Base-by-base conservation (phyloP, 1,140 invertebrate genomes). In the Nephotettix cincticeps region DNA sequence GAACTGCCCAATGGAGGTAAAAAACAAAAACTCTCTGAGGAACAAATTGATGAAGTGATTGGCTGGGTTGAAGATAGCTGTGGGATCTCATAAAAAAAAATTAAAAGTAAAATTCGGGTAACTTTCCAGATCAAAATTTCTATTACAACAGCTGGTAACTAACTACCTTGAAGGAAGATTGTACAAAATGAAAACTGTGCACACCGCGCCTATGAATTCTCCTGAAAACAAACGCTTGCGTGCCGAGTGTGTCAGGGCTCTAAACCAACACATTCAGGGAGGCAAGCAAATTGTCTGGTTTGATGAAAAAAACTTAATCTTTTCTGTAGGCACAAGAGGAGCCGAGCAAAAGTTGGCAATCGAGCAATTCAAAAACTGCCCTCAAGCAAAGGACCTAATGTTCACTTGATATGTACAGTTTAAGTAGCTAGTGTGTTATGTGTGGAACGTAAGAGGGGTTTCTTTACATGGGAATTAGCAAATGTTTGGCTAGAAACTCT, bases 311-410 rank as follows among this genome's bases (percentile, higher is more conserved):
- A 61, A 61, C 13, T 61, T 61, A 61, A 61, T 61, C 13, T 61
- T 3, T 61, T 61, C 29, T 61, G 58, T 61, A 61, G 58, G 58
- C 58, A 13, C 29, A 61, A 9, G 21, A 61, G 58, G 13, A 23
- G 21, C 11, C 58, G 29, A 9, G 58, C 58, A 21, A 61, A 30
- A 23, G 58, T 30, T 25, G 58, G 58, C 4, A 61, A 61, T 13
- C 25, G 58, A 23, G 58, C 58, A 13, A 13, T 61, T 1, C 58
- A 61, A 23, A 61, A 1, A 14, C 23, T 61, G 9, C 58, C 58
- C 3, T 25, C 58, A 61, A 61, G 58, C 58, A 61, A 23, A 61
- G 58, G 58, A 1, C 58, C 58, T 1, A 61, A 61, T 30, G 58
- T 61, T 1, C 58, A 61, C 13, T 14, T 36, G 14, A 36, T 36